Base-by-base conservation (phyloP, 2,113 vertebrate species). In the Periophthalmodon schlosseri region DNA sequence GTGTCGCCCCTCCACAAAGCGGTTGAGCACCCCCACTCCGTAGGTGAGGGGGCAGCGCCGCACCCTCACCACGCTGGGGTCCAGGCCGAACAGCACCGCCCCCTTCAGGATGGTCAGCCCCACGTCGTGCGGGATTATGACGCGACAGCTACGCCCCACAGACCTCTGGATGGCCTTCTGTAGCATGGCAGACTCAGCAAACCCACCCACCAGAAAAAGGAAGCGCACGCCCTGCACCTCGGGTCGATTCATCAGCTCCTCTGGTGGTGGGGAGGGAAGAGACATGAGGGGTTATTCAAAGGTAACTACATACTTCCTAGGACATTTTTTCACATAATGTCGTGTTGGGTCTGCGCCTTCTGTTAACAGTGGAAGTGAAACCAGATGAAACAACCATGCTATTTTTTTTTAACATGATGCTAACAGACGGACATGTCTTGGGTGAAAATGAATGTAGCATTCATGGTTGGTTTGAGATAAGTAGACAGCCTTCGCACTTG, bases 91-190 rank as follows among this genome's bases (percentile, higher is more conserved):
- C 49, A 99, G 94, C 86, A 99, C 97, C 0, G 97, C 97, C 0
- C 97, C 97, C 24, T 99, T 99, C 69, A 99, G 95, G 84, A 97
- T 98, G 77, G 97, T 98, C 74, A 99, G 89, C 13, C 96, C 95
- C 13, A 98, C 96, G 0, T 99, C 96, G 47, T 98, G 97, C 0
- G 97, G 97, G 77, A 98, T 95, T 81, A 99, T 95, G 78, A 98
- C 93, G 0, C 97, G 96, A 63, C 97, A 98, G 0, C 23, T 66
- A 6, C 86, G 28, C 4, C 96, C 95, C 12, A 98, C 87, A 0
- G 95, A 90, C 0, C 85, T 90, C 79, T 98, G 96, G 66, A 96
- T 92, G 0, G 95, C 96, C 0, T 86, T 93, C 91, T 99, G 97
- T 73, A 99, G 90, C 94, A 98, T 96, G 0, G 97, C 91, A 0